Base-by-base conservation (phyloP, 2,797 vertebrate species). In the Pterois miles region DNA sequence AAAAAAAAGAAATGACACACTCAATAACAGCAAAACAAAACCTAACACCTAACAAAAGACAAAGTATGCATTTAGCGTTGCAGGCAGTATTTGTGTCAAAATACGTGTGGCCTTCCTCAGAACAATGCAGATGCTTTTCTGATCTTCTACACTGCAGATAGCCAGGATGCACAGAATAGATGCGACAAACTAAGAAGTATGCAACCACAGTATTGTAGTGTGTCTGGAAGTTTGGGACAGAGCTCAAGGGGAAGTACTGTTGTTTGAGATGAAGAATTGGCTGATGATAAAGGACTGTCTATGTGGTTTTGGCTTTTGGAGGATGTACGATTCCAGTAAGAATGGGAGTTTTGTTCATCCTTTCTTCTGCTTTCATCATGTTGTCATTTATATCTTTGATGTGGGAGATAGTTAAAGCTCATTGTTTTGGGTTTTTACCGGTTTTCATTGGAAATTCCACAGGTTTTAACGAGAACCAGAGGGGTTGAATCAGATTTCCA, bases 251-350 rank as follows among this genome's bases (percentile, higher is more conserved):
- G 70, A 86, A 83, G 76, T 43, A 59, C 43, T 31, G 52, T 71
- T 81, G 72, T 78, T 70, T 27, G 59, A 88, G 82, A 92, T 82
- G 77, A 85, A 85, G 86, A 88, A 76, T 56, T 92, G 90, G 91
- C 89, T 57, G 78, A 78, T 78, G 86, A 92, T 91, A 80, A 92
- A 92, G 84, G 80, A 82, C 60, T 2, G 54, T 80, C 78, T 86
- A 88, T 92, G 90, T 93, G 92, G 92, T 89, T 91, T 48, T 87
- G 77, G 76, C 76, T 82, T 83, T 78, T 52, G 43, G 38, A 72
- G 43, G 77, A 84, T 74, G 60, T 18, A 40, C 50, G 20, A 78
- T 50, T 78, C 67, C 65, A 67, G 69, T 54, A 56, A 87, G 82
- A 92, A 87, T 62, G 54, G 81, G 73, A 80, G 81, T 87, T 86